Base-by-base conservation (phyloP, 2,888 invertebrate species). In the Lithophane ornitopus region DNA sequence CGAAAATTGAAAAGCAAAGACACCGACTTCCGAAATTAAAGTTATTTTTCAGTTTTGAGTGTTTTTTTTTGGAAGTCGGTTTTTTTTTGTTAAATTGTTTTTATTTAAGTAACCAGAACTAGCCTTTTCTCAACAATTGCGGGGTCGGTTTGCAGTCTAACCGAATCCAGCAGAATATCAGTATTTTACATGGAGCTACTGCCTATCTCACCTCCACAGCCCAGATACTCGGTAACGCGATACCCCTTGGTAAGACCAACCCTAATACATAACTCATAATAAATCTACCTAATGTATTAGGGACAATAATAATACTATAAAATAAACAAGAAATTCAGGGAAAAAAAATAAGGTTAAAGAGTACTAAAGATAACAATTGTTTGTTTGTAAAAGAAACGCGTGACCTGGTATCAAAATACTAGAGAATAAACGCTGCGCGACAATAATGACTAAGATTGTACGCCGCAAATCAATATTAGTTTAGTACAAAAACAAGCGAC, bases 371-470 rank as follows among this genome's bases (percentile, higher is more conserved):
- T 71, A 80, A 76, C 41, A 73, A 80, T 39, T 77, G 70, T 71
- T 76, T 80, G 68, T 76, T 74, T 77, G 56, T 34, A 52, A 76
- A 84, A 74, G 22, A 62, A 76, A 81, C 77, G 59, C 73, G 73
- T 84, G 77, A 78, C 71, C 66, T 41, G 44, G 26, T 68, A 80
- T 68, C 67, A 70, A 73, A 73, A 82, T 52, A 82, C 41, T 22
- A 41, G 71, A 65, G 54, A 59, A 70, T 67, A 83, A 80, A 58
- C 28, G 56, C 49, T 28, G 56, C 63, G 28, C 63, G 28, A 80
- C 80, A 70, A 52, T 59, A 76, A 74, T 69, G 68, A 62, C 68
- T 59, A 67, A 7, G 70, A 12, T 34, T 74, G 12, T 41, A 56
- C 56, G 52, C 39, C 12, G 19, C 34, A 76, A 58, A 56, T 52